Evolutionary conservation across 2,113 vertebrate species (phyloP), one percentile per base, ranked within the genome.

Genomic region (Isichthys henryi): DNA sequence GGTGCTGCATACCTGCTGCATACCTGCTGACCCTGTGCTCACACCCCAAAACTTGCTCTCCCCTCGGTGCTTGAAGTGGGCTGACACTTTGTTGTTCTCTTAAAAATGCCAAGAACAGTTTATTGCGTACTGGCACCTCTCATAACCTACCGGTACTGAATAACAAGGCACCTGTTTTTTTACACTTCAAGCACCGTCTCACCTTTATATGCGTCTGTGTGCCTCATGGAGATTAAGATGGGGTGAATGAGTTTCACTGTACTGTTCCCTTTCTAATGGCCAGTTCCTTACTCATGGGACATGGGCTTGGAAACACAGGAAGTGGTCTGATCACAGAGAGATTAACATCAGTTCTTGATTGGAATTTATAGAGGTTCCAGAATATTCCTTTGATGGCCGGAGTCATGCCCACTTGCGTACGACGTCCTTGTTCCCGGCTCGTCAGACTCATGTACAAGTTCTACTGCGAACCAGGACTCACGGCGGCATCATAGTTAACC

Each of bases 401-500:
- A 96, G 97, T 87, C 94, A 97, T 27, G 91, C 96, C 39, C 96
- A 94, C 35, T 97, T 96, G 91, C 96, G 96, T 95, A 90, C 97
- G 56, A 91, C 94, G 0, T 84, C 95, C 3, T 91, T 92, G 0
- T 90, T 96, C 74, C 94, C 96, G 0, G 92, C 96, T 49, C 95
- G 96, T 5, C 95, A 94, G 93, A 98, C 95, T 0, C 94, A 91
- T 90, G 90, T 97, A 8, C 95, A 97, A 90, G 96, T 96, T 11
- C 93, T 96, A 93, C 91, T 98, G 66, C 96, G 97, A 88, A 98
- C 96, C 0, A 95, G 97, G 31, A 96, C 96, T 93, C 95, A 96
- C 88, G 91, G 95, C 92, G 92, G 97, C 35, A 90, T 96, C 91
- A 94, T 98, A 92, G 39, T 94, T 5, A 96, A 93, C 90, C 53